A percentile compares a stretch with the other conserved stretches of the same genome.
Evolutionary conservation across 2,113 vertebrate genomes (phyloP).

Genomic region (Baryphthengus martii): DNA sequence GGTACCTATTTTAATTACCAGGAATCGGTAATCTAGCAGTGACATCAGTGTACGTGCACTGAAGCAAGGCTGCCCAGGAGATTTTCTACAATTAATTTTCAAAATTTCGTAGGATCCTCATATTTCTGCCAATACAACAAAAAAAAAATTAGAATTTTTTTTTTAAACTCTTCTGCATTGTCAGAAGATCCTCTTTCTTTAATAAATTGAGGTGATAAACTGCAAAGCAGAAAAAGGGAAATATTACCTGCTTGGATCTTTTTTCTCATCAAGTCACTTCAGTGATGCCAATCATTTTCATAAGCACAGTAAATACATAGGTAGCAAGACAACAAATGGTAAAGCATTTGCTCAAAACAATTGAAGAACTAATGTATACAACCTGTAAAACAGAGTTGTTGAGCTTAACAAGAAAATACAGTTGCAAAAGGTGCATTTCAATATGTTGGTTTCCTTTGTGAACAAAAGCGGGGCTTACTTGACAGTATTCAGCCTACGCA

Average conservation of each 20-base stretch:
- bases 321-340: neutral
- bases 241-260: neutral
- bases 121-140: neutral
- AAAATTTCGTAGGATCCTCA: neutral
- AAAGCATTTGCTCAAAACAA: neutral
- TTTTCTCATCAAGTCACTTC: neutral
- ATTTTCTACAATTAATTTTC: neutral
- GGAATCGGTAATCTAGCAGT: neutral
- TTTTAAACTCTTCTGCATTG: neutral
- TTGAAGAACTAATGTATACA: neutral
- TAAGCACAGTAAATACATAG: neutral
- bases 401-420: fast-evolving
- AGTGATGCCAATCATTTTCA: neutral
- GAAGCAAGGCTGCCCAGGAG: neutral
- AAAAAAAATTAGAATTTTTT: neutral
- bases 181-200: neutral
- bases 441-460: neutral
- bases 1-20: neutral
- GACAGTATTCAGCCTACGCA: neutral
- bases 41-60: neutral
- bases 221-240: neutral
- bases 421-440: neutral
- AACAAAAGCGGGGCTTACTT: neutral
- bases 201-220: neutral
- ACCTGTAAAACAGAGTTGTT: neutral